Conservation (phyloP, 2,797 vertebrate genomes). For the Thripadectes ignobilis region DNA sequence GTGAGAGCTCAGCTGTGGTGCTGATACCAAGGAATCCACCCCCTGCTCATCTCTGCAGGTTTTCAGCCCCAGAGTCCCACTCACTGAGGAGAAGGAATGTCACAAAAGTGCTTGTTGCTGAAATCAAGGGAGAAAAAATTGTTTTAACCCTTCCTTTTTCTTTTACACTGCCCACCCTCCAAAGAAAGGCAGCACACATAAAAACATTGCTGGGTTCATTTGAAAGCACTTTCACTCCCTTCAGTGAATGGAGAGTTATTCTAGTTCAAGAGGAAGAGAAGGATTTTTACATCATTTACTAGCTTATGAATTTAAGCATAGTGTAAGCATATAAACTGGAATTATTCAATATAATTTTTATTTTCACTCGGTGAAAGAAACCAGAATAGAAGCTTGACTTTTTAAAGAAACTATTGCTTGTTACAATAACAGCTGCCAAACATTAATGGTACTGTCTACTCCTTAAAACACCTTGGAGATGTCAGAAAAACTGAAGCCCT, state of each 20-base stretch:
- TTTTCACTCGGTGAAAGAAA: not conserved
- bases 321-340: not conserved
- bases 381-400: not conserved
- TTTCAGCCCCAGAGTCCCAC: not conserved
- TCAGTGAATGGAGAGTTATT: not conserved
- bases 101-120: not conserved
- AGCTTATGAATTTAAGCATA: not conserved
- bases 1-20: fast-evolving
- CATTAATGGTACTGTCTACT: not conserved
- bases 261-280: not conserved
- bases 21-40: not conserved
- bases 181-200: not conserved
- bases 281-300: not conserved
- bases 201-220: not conserved
- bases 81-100: not conserved
- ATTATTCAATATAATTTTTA: not conserved
- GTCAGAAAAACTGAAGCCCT: conserved; percentile 18
- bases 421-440: not conserved
- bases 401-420: not conserved
- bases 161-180: not conserved
- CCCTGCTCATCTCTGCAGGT: not conserved
- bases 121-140: not conserved
- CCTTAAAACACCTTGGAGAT: not conserved
- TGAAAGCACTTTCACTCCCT: not conserved
- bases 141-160: not conserved